Conservation (phyloP, 2,113 vertebrate genomes). For the Cervus canadensis region DNA sequence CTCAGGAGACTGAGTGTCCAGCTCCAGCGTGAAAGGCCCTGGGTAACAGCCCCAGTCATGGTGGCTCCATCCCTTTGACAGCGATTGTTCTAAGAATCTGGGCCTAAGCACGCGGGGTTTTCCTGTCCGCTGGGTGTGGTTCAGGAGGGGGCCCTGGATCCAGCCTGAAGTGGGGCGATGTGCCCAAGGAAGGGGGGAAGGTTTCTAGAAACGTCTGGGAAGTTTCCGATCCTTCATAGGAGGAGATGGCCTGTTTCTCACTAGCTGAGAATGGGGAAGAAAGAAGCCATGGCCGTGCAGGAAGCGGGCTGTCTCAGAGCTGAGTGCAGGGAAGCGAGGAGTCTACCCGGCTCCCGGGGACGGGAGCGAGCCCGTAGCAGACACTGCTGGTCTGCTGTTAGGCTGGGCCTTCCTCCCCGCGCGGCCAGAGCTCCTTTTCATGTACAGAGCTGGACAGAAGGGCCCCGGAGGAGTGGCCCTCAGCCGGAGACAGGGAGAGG, state of each 20-base stretch:
- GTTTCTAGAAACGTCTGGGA: not conserved
- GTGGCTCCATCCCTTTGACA: not conserved
- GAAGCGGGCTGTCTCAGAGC: not conserved
- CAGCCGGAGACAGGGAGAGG: not conserved
- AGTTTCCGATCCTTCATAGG: not conserved
- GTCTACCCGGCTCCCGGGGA: not conserved
- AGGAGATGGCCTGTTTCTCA: not conserved
- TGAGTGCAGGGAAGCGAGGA: not conserved
- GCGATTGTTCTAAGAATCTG: not conserved
- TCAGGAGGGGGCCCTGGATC: not conserved
- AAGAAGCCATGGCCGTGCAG: not conserved
- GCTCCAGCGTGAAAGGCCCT: not conserved
- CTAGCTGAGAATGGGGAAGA: not conserved
- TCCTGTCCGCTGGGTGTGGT: not conserved
- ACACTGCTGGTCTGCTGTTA: not conserved
- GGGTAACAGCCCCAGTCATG: not conserved
- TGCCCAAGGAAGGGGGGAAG: accelerated
- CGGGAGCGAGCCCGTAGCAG: not conserved
- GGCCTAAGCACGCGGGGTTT: not conserved
- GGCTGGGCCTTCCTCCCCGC: not conserved
- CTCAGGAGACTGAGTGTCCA: not conserved
- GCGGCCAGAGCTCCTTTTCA: not conserved
- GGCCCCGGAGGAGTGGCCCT: not conserved
- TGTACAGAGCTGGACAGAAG: not conserved
- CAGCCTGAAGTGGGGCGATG: not conserved